Evolutionary conservation across 2,113 vertebrate genomes (phyloP).

Genomic region (Gyps fulvus): DNA sequence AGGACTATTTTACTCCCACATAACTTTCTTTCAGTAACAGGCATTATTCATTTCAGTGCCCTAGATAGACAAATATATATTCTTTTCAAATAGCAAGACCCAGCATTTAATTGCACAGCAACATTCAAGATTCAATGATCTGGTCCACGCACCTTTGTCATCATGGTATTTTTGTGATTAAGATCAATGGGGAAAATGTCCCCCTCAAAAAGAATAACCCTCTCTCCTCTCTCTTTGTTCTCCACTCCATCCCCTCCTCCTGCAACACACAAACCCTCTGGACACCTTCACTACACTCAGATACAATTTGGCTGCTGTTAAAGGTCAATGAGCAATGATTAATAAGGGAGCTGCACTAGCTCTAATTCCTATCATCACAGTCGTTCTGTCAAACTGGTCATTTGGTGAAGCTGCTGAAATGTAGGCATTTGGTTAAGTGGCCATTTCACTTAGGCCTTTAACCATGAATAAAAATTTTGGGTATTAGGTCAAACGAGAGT

Average conservation of each 20-base stretch:
- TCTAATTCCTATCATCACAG: background rate
- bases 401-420: background rate
- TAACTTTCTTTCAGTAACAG: background rate
- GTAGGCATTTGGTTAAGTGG: background rate
- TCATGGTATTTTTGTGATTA: background rate
- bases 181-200: background rate
- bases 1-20: constrained; percentile 11
- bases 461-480: background rate
- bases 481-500: background rate
- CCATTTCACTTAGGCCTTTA: constrained; percentile 1
- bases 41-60: background rate
- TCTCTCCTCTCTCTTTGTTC: background rate
- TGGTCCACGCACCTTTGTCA: background rate
- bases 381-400: background rate
- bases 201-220: background rate
- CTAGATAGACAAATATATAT: background rate
- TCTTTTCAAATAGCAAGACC: background rate
- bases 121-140: background rate
- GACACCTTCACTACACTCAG: background rate
- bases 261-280: background rate
- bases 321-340: constrained; percentile 13
- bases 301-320: background rate
- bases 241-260: background rate
- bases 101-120: background rate
- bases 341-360: background rate